phyloP scores from a whole-genome alignment of 2,797 vertebrate genomes.

The Hippopotamyrus pictus region DNA sequence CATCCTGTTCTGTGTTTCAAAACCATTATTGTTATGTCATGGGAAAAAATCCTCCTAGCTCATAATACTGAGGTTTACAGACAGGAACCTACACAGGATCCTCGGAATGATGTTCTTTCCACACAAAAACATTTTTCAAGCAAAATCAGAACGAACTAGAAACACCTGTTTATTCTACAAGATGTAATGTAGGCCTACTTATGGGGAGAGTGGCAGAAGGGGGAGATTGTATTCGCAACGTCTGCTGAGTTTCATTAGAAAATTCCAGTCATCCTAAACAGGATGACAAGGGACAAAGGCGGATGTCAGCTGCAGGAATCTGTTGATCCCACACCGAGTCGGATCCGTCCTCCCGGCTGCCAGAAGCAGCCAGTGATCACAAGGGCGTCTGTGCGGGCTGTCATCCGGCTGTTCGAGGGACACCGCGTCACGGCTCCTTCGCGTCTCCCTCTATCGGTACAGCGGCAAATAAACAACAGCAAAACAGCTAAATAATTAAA shows the following conservation, averaged over 20 bases:
- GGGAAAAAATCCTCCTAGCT: not conserved
- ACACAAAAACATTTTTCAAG: not conserved
- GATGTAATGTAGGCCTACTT: not conserved
- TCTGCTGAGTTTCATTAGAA: not conserved
- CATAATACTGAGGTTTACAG: not conserved
- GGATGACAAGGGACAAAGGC: not conserved
- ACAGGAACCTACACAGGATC: not conserved
- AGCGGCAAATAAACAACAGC: not conserved
- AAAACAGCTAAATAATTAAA: not conserved
- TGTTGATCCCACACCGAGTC: not conserved
- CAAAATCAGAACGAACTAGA: not conserved
- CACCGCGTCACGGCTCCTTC: not conserved
- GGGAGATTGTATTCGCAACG: not conserved
- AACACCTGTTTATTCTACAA: not conserved
- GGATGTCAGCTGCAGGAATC: not conserved
- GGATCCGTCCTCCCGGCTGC: not conserved
- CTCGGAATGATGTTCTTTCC: not conserved
- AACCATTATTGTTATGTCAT: not conserved
- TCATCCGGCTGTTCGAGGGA: not conserved
- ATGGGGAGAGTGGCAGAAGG: not conserved
- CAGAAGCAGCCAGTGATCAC: not conserved
- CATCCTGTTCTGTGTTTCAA: not conserved
- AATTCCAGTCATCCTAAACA: not conserved
- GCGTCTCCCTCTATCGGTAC: not conserved
- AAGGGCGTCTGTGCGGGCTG: not conserved